Base-by-base conservation (phyloP, 2,113 vertebrate species). In the Verasper variegatus region DNA sequence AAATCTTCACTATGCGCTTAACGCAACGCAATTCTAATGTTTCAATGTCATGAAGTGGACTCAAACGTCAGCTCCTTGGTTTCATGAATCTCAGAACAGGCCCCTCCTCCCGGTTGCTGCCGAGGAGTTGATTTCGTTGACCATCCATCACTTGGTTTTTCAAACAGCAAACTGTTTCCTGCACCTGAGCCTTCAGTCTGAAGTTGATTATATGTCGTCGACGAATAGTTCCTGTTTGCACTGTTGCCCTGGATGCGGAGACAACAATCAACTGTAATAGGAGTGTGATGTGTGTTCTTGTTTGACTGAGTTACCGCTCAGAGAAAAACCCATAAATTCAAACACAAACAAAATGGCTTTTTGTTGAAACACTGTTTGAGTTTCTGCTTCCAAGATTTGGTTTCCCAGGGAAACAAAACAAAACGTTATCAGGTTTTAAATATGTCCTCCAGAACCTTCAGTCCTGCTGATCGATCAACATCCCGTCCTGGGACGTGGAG, bases 171-270 rank as follows among this genome's bases (percentile, higher is more conserved):
- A 52, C 51, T 52, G 14, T n/a, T n/a, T 52, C 15, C 42, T 26
- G 5, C 5, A 62, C 26, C 68, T 47, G 35, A 78, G 26, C 26
- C 23, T 37, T 51, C 60, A 27, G 40, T 37, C 17, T 66, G 4
- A 37, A 61, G 21, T 20, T 71, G 51, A 73, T 76, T n/a, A 20
- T 2, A 31, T 7, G 27, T 20, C n/a, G 51, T 69, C 18, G 21
- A 68, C 47, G 31, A 6, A 57, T 51, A 67, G 27, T 67, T 80
- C 72, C 68, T 80, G 76, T 80, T 85, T 80, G 37, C 27, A 5
- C 55, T 3, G 17, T 81, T 42, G 31, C 78, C 23, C 5, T 65
- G 82, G 74, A 20, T 17, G 40, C 72, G 1, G 14, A 37, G n/a
- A 21, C 77, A 56, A 74, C 73, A 82, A 37, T 42, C 9, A 11